Conservation (phyloP, 2,888 invertebrate species). For the Melieria omissa region DNA sequence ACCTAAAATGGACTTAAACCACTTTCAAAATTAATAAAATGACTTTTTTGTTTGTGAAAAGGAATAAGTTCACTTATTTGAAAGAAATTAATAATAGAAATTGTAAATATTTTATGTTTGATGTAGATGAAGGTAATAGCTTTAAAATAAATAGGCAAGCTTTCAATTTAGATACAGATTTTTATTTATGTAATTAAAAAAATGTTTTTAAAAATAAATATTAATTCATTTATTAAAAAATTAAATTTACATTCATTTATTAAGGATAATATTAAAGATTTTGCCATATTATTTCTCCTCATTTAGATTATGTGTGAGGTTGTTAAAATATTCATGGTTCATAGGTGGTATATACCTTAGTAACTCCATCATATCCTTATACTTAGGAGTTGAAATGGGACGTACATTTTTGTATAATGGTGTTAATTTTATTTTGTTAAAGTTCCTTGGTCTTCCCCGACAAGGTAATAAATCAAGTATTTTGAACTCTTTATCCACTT, state of each 20-base stretch:
- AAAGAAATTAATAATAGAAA: constrained; percentile 27
- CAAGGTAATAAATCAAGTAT: constrained; percentile 36
- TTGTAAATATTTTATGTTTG: constrained; percentile 28
- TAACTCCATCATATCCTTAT: constrained; percentile 38
- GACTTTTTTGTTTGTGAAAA: constrained; percentile 35
- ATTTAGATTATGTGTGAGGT: constrained; percentile 35
- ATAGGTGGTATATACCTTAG: constrained; percentile 39
- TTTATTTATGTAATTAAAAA: no score
- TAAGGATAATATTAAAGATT: constrained; percentile 32
- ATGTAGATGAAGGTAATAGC: constrained; percentile 22
- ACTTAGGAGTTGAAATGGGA: constrained; percentile 33
- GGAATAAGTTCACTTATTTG: constrained; percentile 13
- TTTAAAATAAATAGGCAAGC: constrained; percentile 9
- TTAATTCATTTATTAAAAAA: constrained; percentile 24
- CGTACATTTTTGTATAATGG: constrained; percentile 32
- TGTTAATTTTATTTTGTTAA: constrained; percentile 28
- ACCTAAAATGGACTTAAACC: no score
- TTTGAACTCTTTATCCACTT: constrained; percentile 37
- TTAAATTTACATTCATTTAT: constrained; percentile 25
- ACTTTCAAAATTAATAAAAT: constrained; percentile 28
- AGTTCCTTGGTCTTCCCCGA: constrained; percentile 30
- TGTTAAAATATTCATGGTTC: constrained; percentile 38
- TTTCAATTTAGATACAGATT: no score
- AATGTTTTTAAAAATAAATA: constrained; percentile 21
- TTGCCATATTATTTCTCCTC: constrained; percentile 31